Evolutionary conservation across 2,888 invertebrate species (phyloP), one percentile per base, ranked within the genome.

Genomic region (Philereme vetulata): DNA sequence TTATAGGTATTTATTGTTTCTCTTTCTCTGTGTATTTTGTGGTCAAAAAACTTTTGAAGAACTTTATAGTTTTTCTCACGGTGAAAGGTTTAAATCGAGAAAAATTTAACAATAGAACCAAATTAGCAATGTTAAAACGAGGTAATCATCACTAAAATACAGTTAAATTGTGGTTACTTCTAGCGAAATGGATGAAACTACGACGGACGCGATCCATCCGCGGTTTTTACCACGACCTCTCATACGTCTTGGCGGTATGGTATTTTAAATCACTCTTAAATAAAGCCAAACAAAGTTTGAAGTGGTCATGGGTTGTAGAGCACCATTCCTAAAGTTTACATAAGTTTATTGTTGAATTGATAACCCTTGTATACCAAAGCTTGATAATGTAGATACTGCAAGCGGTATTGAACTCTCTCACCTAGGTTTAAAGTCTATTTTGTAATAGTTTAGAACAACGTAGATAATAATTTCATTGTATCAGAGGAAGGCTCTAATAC

Each of bases 191-290:
- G 72, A 67, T 51, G 66, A 64, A 56, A 65, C 60, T 35, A 59
- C 51, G 43, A 75, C 75, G 40, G 90, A 90, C 65, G 86, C 87
- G 45, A 85, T 80, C 4, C 89, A 90, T 70, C 86, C 87, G 42
- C 82, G 90, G 61, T 90, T 89, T 77, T 66, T 68, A 75, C 67
- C 71, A 66, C 85, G 81, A 76, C 78, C 81, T 7, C 64, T 72
- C 49, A 43, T 67, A 67, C 72, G 72, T 65, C 61, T 66, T 66
- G 73, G 79, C 68, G 89, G 89, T 90, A 88, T 72, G 79, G 86
- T 88, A 88, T 81, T 69, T 51, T 46, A 48, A 52, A 44, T 56
- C 10, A 47, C 43, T 56, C 11, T 5, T 43, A 11, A 10, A 11
- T 11, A 36, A 6, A 36, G 35, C 35, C 35, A 5, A 6, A 36